Evolutionary conservation across 2,113 vertebrate species (phyloP).

Genomic region (Plotosus lineatus): DNA sequence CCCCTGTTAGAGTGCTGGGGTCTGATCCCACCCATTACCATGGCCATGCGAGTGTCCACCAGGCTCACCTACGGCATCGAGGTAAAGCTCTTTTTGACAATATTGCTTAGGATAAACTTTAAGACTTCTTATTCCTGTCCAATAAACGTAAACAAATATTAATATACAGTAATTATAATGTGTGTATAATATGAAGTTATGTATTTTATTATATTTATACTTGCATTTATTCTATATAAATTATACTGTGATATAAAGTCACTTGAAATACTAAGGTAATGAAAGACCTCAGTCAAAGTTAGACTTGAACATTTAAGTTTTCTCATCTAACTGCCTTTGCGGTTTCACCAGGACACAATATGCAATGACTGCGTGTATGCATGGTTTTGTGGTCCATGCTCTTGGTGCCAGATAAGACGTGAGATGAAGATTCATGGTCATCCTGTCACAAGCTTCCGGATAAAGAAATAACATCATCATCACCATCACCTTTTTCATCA

Average conservation of each 20-base stretch:
- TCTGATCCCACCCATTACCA: slow-evolving; percentile 43
- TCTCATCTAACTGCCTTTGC: background rate
- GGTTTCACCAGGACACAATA: slow-evolving; percentile 42
- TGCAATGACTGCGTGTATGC: slow-evolving; percentile 51
- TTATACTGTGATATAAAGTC: background rate
- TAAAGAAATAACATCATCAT: slow-evolving; percentile 20
- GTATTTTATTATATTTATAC: too few relatives aligned
- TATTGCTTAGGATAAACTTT: background rate
- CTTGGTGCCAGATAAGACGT: slow-evolving; percentile 50
- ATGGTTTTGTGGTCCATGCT: slow-evolving; percentile 47
- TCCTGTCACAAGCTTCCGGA: slow-evolving; percentile 45
- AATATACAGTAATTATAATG: background rate
- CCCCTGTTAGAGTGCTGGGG: slow-evolving; percentile 67
- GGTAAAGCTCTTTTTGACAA: background rate
- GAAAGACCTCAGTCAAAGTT: background rate
- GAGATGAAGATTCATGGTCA: slow-evolving; percentile 45
- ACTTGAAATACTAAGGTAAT: background rate
- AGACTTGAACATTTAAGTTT: background rate
- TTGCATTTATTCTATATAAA: too few relatives aligned
- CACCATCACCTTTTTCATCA: background rate
- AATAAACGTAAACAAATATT: background rate
- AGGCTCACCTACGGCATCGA: slow-evolving; percentile 45
- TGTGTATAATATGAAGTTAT: background rate
- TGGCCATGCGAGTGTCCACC: slow-evolving; percentile 52
- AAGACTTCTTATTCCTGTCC: background rate